Evolutionary conservation across 2,888 invertebrate genomes (phyloP), one percentile per base, ranked within the genome.

Genomic region (Blomia tropicalis): DNA sequence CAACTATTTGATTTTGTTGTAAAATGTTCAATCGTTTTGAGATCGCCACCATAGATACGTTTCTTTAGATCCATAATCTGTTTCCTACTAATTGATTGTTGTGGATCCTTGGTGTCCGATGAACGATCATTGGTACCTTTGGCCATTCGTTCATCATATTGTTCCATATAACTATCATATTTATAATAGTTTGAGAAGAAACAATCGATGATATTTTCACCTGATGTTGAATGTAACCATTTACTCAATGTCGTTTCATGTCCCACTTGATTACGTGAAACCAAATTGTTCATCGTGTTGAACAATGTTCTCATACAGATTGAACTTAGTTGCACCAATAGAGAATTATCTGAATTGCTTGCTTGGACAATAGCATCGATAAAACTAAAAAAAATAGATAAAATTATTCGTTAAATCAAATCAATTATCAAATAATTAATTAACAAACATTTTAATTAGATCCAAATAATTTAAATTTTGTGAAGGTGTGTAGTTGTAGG

Each of bases 341-440:
- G 58, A 19, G 85, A 81, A 67, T 85, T 84, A 58, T 81, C 83
- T 66, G 84, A 84, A 67, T 83, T 82, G n/a, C 88, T 85, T 64
- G 88, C 87, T 75, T 92, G 91, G 75, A 90, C 88, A 72, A 91
- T 84, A 0, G 89, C 87, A 71, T 92, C 91, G 81, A 91, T 86
- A 69, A 89, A 83, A 70, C 91, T 86, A 70, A 22, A 27, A 73
- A 73, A 44, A 58, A 31, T 59, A 51, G 54, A 27, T 25, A 61
- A n/a, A 22, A 27, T 47, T 23, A n/a, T n/a, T n/a, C n/a, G n/a
- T n/a, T n/a, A n/a, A n/a, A n/a, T n/a, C n/a, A n/a, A n/a, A 41
- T 17, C 14, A 17, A 41, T 41, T 41, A 41, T 47, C 7, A 47
- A 14, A 47, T 27, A 22, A 25, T 7, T 11, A 7, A 47, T 7